Base-by-base conservation (phyloP, 2,113 vertebrate species). In the Phyllopteryx taeniolatus region DNA sequence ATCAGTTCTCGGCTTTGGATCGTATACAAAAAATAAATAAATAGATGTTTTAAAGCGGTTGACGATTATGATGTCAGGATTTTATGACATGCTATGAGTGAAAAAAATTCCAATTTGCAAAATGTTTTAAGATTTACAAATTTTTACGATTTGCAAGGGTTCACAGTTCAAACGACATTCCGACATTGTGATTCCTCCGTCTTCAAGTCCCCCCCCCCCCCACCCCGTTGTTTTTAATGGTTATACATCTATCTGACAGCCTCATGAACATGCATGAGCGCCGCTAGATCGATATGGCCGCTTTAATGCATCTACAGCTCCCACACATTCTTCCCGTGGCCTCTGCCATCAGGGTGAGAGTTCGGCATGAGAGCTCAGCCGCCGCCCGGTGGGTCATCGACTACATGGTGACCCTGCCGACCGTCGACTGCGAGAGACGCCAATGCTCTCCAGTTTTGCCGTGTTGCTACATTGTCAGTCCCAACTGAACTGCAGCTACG, bases 251-350 rank as follows among this genome's bases (percentile, higher is more conserved):
- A 5, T 35, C 59, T 9, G 59, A 61, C 59, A 61, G 33, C 31
- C 59, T 61, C 59, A 61, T 61, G 59, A 61, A 61, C 59, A 61
- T 61, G 59, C 59, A 61, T 61, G 59, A 61, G 59, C 59, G 7
- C 59, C 59, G 1, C 6, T 14, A 7, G 59, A 61, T 61, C 59
- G 59, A 61, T 61, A 61, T 14, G 31, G 31, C 17, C 59, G 59
- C 59, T 61, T 35, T 61, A 61, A 61, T 35, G 31, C 15, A 61
- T 61, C 59, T 35, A 35, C 59, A 19, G 59, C 59, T 61, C 59
- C 59, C 59, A 61, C 59, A 8, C 59, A 13, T 35, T 35, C 20
- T 22, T 56, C 20, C 53, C 17, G 20, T 56, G 56, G 56, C 59
- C 15, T 61, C 14, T 13, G 59, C 33, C 14, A 14, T 61, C 59